Base-by-base conservation (phyloP, 2,888 invertebrate genomes). In the Spisula solida region DNA sequence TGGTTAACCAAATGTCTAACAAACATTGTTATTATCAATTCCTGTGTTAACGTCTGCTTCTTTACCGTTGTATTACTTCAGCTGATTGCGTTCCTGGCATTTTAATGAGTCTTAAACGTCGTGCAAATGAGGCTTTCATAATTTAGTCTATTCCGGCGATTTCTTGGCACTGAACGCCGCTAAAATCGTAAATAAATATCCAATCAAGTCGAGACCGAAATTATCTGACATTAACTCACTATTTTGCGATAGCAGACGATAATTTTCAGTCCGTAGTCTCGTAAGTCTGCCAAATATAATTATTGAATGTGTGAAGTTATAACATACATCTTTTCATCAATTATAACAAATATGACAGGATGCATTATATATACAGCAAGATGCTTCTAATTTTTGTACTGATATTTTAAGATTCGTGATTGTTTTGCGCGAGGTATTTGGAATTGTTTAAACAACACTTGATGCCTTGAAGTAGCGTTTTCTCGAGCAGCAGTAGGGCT, bases 61-160 rank as follows among this genome's bases (percentile, higher is more conserved):
- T 51, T 80, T 48, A 25, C 25, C 8, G 41, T 80, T 80, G 25
- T 80, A 80, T 51, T 80, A 80, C 34, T 75, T 75, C 75, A 34
- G 31, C 31, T 75, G 78, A 56, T 41, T 41, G 56, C 48, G 10
- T 34, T 29, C 16, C 25, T 84, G 83, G 88, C 84, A 84, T 80
- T 84, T 88, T 80, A 88, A 88, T 78, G 80, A 31, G 79, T 70
- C 84, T 83, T 75, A 81, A 78, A 48, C 79, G 55, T 56, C 51
- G n/a, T n/a, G 80, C 47, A 83, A 87, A 87, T 87, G 82, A 87
- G 83, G 82, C 80, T 79, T 88, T 70, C 80, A 84, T 88, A 84
- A 88, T 88, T 88, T 88, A 88, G 88, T 88, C 88, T 88, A 81
- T 85, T 29, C 85, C 16, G 85, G 79, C 85, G 85, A 85, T 78